Conservation (phyloP, 2,888 invertebrate genomes). For the Erebia epiphron region DNA sequence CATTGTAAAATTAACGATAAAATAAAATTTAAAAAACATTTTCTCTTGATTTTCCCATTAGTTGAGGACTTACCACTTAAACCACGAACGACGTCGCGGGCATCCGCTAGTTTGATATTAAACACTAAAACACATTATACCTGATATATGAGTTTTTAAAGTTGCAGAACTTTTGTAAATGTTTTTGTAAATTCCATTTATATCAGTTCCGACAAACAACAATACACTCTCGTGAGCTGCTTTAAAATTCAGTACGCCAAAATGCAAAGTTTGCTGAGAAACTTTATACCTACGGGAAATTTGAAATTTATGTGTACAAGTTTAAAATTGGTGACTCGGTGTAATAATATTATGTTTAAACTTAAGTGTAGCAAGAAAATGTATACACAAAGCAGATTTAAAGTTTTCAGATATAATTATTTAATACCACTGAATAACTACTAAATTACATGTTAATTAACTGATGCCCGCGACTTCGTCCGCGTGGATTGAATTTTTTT, state of each 20-base stretch:
- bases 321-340: conserved; percentile 15
- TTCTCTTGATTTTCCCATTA: too few species aligned
- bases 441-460: too few species aligned
- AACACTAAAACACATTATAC: too few species aligned
- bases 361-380: background rate
- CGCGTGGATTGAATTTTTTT: too few species aligned
- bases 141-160: background rate
- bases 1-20: too few species aligned
- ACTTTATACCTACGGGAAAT: conserved; percentile 3
- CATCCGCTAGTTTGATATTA: too few species aligned
- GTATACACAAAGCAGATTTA: background rate
- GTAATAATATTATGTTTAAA: conserved; percentile 11
- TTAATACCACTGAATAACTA: too few species aligned
- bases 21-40: too few species aligned
- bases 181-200: background rate
- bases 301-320: conserved; percentile 11
- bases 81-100: too few species aligned
- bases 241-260: conserved; percentile 22
- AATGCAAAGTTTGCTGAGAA: conserved; percentile 11
- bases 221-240: conserved; percentile 1
- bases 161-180: background rate
- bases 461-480: too few species aligned
- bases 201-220: conserved; percentile 6
- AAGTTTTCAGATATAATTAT: background rate
- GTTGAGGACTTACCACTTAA: too few species aligned